These are phyloP conservation scores for Nerophis lumbriciformis DNA, from an alignment of 2,113 vertebrate genomes.

Conservation along the genomic window DNA sequence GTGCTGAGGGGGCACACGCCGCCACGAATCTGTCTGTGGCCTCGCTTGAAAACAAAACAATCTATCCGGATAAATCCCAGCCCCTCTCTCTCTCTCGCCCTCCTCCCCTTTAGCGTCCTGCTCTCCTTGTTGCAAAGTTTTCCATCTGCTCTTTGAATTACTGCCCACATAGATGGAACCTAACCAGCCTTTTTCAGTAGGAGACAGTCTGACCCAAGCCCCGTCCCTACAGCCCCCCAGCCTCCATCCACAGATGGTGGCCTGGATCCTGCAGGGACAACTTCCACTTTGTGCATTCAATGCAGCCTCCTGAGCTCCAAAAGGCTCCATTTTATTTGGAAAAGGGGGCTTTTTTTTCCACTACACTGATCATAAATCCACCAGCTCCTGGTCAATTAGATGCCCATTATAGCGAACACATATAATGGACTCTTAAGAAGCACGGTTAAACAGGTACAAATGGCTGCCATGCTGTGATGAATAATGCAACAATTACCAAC, in stretches of 20 bases:
- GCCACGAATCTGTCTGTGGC: constrained; percentile 27
- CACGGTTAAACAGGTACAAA: constrained; percentile 28
- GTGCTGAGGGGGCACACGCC: constrained; percentile 23
- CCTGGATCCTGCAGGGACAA: constrained; percentile 38
- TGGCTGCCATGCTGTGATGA: constrained; percentile 18
- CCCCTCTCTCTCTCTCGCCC: constrained; percentile 8
- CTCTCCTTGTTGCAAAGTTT: constrained; percentile 42
- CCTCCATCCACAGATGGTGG: constrained; percentile 38
- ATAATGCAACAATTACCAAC: constrained; percentile 30
- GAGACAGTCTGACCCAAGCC: constrained; percentile 39
- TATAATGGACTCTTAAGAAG: constrained; percentile 33
- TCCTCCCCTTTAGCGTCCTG: constrained; percentile 5
- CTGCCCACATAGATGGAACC: constrained; percentile 51
- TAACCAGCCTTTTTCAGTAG: constrained; percentile 41
- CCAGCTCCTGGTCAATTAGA: constrained; percentile 15
- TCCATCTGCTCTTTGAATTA: constrained; percentile 54
- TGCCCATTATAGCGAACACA: constrained; percentile 18
- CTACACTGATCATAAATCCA: constrained; percentile 14
- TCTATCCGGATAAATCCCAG: constrained; percentile 36
- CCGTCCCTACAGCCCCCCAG: constrained; percentile 15
- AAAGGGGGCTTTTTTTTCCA: constrained; percentile 1
- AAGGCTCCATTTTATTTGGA: constrained; percentile 19
- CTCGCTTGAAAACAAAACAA: constrained; percentile 40
- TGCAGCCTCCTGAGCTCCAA: constrained; percentile 8
- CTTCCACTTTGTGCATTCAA: constrained; percentile 35